phyloP scores from a whole-genome alignment of 2,797 vertebrate species.

The Pelodytes ibericus region DNA sequence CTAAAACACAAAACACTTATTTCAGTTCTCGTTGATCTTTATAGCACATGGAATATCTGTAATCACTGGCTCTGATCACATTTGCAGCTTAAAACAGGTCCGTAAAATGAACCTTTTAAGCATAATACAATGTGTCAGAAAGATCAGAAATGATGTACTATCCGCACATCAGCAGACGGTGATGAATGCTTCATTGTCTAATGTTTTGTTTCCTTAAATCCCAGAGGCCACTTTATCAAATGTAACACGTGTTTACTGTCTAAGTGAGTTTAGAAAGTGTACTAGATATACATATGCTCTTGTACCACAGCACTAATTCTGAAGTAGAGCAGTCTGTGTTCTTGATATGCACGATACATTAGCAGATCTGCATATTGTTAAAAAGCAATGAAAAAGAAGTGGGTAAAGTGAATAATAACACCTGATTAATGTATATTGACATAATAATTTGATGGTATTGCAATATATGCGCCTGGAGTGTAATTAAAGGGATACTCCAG shows the following conservation, averaged over 20 bases:
- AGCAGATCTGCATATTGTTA: too few relatives aligned
- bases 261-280: slow-evolving; percentile 18
- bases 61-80: slow-evolving; percentile 57
- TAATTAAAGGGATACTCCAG: too few relatives aligned
- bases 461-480: too few relatives aligned
- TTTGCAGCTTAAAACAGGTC: slow-evolving; percentile 48
- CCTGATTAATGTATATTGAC: too few relatives aligned
- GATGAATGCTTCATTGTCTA: slow-evolving; percentile 58
- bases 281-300: slow-evolving; percentile 5
- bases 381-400: too few relatives aligned
- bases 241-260: slow-evolving; percentile 32
- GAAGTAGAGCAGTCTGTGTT: too few relatives aligned
- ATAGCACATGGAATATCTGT: slow-evolving; percentile 48
- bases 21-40: background rate
- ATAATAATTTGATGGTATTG: too few relatives aligned
- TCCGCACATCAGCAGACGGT: slow-evolving; percentile 49
- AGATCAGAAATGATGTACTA: slow-evolving; percentile 58
- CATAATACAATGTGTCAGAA: slow-evolving; percentile 60
- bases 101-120: slow-evolving; percentile 51
- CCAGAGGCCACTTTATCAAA: slow-evolving; percentile 26
- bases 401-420: too few relatives aligned
- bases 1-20: background rate
- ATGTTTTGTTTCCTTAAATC: slow-evolving; percentile 30
- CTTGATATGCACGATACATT: too few relatives aligned
- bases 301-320: too few relatives aligned